Evolutionary conservation across 2,888 invertebrate species (phyloP), one percentile per base, ranked within the genome.

Genomic region (Microchrysa polita): DNA sequence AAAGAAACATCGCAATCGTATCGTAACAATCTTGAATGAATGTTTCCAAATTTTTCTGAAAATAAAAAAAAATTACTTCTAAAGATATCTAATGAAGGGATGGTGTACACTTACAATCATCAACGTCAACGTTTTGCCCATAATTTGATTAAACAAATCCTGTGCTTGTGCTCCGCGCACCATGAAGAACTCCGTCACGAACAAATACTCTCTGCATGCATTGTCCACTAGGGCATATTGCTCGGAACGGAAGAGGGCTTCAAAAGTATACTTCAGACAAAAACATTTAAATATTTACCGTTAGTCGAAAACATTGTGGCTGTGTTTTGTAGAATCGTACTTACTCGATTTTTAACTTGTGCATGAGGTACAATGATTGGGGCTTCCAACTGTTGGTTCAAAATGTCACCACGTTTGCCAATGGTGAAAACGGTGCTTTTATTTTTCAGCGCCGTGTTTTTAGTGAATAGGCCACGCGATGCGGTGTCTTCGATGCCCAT

Each of bases 181-280:
- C 88, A 97, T 94, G 84, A 98, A 99, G 85, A 99, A 98, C 86
- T 99, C 98, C 9, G 93, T 91, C 48, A 98, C 88, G 84, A 99
- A 99, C 75, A 98, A 88, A 85, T 96, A 99, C 84, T 99, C 99
- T 76, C 98, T 88, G 82, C 98, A 98, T 5, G 95, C 95, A 87
- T 99, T 99, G 84, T 99, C 99, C 57, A 98, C 95, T 69, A 99
- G 86, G 0, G 98, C 97, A 87, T 96, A 98, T 82, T 98, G 98
- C 77, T 97, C 92, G 79, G 97, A 98, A 79, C 99, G 90, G 83
- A 99, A 99, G 69, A 99, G 85, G 48, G 94, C 93, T 88, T 99
- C 99, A 85, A 93, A 97, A 1, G 97, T 93, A 84, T 95, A 96
- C 96, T 97, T 55, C 52, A 52, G 27, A 9, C 14, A 57, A 23